Evolutionary conservation across 2,113 vertebrate genomes (phyloP).

Genomic region (Physeter macrocephalus): DNA sequence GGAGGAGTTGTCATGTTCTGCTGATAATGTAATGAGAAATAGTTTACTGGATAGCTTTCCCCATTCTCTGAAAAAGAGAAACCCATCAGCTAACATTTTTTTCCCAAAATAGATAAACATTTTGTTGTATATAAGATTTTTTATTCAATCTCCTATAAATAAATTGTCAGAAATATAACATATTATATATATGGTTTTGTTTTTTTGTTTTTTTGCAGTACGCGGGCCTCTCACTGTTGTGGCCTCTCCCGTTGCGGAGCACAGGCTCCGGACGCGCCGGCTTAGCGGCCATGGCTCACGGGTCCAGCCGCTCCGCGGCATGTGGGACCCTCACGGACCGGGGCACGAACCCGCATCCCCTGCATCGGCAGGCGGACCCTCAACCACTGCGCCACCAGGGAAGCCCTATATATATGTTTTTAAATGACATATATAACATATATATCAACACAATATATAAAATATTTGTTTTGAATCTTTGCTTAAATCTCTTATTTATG

Average conservation of each 20-base stretch:
- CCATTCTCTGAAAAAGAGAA: background rate
- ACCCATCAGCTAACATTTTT: background rate
- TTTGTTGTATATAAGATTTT: background rate
- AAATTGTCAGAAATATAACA: background rate
- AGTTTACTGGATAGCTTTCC: background rate
- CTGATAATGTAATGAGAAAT: background rate
- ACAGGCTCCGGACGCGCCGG: too few species aligned
- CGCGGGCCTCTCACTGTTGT: too few species aligned
- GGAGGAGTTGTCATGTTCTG: background rate
- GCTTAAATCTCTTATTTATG: background rate
- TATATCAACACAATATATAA: background rate
- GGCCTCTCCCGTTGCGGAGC: too few species aligned
- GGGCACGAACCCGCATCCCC: too few species aligned
- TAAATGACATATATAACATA: background rate
- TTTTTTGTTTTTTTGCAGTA: too few species aligned
- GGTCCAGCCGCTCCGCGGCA: too few species aligned
- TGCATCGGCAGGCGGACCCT: too few species aligned
- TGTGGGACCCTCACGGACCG: too few species aligned
- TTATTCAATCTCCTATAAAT: background rate
- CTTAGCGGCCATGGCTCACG: too few species aligned
- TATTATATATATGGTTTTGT: background rate
- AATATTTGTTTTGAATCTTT: background rate
- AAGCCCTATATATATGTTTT: too few species aligned
- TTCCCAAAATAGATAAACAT: background rate
- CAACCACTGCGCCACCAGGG: too few species aligned